Evolutionary conservation across 2,888 invertebrate species (phyloP), one percentile per base, ranked within the genome.

Genomic region (Noctuana brunneofusca): DNA sequence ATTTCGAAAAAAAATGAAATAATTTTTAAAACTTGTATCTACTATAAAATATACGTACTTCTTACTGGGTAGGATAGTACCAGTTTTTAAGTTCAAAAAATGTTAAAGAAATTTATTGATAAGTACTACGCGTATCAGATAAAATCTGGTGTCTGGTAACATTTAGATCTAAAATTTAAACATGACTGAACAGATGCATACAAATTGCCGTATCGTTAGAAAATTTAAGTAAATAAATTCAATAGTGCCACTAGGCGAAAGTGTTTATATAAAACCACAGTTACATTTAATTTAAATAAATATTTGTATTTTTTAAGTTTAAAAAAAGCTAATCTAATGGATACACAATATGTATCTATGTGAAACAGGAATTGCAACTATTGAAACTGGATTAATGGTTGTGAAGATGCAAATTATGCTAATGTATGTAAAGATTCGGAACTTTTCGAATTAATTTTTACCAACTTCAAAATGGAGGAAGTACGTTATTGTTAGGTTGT

Each of bases 381-480:
- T 38, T 24, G 41, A 58, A 50, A 58, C 38, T 30, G 6, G 41
- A 50, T 9, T 58, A 41, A 41, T 20, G 41, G 12, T 5, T 14
- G 20, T 22, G 35, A n/a, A 38, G 12, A 41, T 49, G 22, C n/a
- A 35, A 20, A 30, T 50, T 30, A 59, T 32, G 41, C 43, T 41
- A 52, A 52, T 43, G 8, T 59, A 59, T 52, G 41, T 43, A 59
- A 59, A 58, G 14, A 14, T 43, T 18, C 11, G 18, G 12, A 49
- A 35, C 24, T 30, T n/a, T n/a, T n/a, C n/a, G n/a, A n/a, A 18
- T 38, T 46, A 4, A 11, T 11, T 35, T 35, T 35, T 35, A 35
- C 35, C 11, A 83, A 8, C 3, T 27, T 5, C 8, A 27, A 27
- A 27, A 27, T 27, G 27, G 8, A 27, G 27, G 8, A 27, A n/a